Percentiles rank a stretch among this genome's conserved stretches.
Evolutionary conservation across 2,797 vertebrate species (phyloP).

Genomic region (Sphenopsis melanotis): DNA sequence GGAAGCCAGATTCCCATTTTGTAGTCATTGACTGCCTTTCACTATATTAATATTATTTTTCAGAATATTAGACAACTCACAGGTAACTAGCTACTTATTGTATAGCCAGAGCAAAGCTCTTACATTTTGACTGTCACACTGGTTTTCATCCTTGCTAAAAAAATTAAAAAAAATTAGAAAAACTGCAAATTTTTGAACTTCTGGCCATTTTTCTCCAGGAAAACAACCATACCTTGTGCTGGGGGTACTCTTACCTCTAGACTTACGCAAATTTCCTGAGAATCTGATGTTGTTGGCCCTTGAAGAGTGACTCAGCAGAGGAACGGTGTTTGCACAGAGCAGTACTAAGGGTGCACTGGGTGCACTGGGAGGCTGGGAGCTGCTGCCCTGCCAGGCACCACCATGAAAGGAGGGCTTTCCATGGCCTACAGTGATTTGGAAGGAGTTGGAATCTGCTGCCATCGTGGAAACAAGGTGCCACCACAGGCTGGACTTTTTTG

Average conservation of each 20-base stretch:
- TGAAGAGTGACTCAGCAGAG: not conserved
- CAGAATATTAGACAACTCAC: not conserved
- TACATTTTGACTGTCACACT: not conserved
- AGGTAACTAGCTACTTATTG: not conserved
- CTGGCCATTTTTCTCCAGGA: not conserved
- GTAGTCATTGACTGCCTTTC: not conserved
- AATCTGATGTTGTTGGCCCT: not conserved
- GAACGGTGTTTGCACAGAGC: not conserved
- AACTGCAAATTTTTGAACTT: not conserved
- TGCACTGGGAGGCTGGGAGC: not conserved
- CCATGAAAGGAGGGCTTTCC: not conserved
- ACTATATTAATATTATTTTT: not conserved
- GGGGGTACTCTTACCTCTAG: not conserved
- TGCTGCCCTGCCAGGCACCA: not conserved
- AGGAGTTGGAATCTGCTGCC: not conserved
- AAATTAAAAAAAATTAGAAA: not conserved
- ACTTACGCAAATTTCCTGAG: not conserved
- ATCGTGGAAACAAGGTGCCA: not conserved
- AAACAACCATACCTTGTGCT: not conserved
- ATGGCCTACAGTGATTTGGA: rapidly evolving
- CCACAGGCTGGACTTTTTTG: not conserved
- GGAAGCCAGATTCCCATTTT: not conserved
- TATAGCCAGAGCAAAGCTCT: not conserved
- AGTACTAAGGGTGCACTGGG: not conserved
- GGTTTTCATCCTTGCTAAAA: not conserved